Conservation (phyloP, 2,888 invertebrate species). For the Rosalia funebris region DNA sequence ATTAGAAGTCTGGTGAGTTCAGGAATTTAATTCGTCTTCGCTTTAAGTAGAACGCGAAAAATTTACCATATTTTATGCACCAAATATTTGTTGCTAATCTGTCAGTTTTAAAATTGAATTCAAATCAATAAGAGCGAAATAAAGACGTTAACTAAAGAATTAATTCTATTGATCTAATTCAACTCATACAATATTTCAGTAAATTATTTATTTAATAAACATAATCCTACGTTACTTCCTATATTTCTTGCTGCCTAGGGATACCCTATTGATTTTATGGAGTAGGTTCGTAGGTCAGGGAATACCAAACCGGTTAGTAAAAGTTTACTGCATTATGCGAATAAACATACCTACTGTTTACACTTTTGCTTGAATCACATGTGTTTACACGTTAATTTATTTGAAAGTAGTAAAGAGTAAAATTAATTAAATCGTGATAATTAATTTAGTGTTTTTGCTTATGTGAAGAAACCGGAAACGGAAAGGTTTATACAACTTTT, state of each 20-base stretch:
- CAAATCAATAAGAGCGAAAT: too few relatives aligned
- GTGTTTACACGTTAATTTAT: neutral
- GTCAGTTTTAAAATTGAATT: too few relatives aligned
- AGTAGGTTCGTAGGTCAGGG: conserved; percentile 13
- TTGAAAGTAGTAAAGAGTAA: neutral
- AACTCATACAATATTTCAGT: too few relatives aligned
- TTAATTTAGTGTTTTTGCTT: neutral
- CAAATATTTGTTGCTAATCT: too few relatives aligned
- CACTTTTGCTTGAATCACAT: neutral
- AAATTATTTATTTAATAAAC: too few relatives aligned
- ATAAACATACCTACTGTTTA: neutral
- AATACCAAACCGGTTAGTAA: neutral
- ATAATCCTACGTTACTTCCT: neutral
- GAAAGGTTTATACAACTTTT: neutral
- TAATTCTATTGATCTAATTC: too few relatives aligned
- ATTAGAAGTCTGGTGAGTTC: conserved; percentile 68
- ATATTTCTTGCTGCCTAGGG: neutral
- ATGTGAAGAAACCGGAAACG: neutral
- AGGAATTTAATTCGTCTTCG: too few relatives aligned
- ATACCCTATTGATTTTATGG: conserved; percentile 25
- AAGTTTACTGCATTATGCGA: neutral
- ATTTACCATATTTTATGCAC: too few relatives aligned
- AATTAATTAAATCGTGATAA: neutral
- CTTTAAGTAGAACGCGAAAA: too few relatives aligned
- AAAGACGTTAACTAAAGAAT: too few relatives aligned